A percentile compares a stretch with the other conserved stretches of the same genome.
Conservation (phyloP, 1,140 invertebrate genomes). For the Drosophila rhopaloa region DNA sequence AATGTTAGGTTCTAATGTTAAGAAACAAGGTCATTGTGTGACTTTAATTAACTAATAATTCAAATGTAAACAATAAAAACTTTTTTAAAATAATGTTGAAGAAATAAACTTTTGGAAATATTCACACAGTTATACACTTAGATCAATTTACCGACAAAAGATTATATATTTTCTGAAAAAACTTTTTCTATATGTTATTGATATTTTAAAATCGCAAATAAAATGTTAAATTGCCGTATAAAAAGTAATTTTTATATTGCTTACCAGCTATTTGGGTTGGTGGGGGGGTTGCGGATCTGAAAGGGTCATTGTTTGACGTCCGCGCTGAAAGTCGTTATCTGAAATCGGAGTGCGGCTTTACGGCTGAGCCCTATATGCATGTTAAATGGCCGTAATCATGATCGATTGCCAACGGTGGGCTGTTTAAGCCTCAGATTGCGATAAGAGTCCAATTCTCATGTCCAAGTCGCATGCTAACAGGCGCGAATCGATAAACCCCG, state of each 20-base stretch:
- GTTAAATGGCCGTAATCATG: constrained; percentile 46
- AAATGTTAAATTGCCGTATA: neutral
- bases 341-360: constrained; percentile 1
- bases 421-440: constrained; percentile 18
- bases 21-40: too few relatives aligned
- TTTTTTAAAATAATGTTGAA: too few relatives aligned
- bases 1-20: too few relatives aligned
- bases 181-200: too few relatives aligned
- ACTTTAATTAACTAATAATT: too few relatives aligned
- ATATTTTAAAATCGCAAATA: too few relatives aligned
- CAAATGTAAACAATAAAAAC: too few relatives aligned
- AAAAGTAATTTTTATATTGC: neutral
- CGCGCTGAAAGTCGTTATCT: constrained; percentile 4
- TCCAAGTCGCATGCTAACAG: constrained; percentile 21
- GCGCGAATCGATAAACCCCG: constrained; percentile 18
- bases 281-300: neutral
- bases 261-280: neutral
- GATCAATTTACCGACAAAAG: too few relatives aligned
- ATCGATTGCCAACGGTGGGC: constrained; percentile 49
- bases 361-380: constrained; percentile 30
- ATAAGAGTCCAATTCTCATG: constrained; percentile 19
- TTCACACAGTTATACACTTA: too few relatives aligned
- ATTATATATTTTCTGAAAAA: too few relatives aligned
- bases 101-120: too few relatives aligned
- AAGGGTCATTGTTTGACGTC: constrained; percentile 14